phyloP scores from a whole-genome alignment of 2,888 invertebrate species.

The Orthosia gothica region DNA sequence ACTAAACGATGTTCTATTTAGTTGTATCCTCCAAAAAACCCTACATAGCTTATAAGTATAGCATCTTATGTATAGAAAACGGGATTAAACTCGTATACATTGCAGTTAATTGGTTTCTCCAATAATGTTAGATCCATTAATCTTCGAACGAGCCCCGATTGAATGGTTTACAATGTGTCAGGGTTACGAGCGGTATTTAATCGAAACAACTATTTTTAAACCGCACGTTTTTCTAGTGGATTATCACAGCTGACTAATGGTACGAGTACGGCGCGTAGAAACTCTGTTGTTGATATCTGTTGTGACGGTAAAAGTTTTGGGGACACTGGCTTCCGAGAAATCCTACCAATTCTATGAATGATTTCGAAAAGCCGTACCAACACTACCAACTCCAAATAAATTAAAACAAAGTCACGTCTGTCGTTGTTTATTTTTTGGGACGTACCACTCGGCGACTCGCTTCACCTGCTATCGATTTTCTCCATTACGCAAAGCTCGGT shows the following conservation, averaged over 20 bases:
- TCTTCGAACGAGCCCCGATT: constrained; percentile 48
- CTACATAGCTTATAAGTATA: not conserved
- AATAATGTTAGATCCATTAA: constrained; percentile 55
- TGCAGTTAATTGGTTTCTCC: constrained; percentile 55
- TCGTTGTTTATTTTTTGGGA: constrained; percentile 20
- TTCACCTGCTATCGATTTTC: constrained; percentile 62
- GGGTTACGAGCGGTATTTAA: constrained; percentile 52
- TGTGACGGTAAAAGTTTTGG: not conserved
- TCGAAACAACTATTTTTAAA: constrained; percentile 54
- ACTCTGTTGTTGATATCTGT: not conserved
- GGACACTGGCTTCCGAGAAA: not conserved
- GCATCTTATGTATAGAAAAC: constrained; percentile 39
- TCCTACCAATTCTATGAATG: not conserved
- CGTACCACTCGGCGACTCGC: constrained; percentile 1
- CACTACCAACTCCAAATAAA: constrained; percentile 6
- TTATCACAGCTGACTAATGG: constrained; percentile 36
- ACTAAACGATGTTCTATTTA: not conserved
- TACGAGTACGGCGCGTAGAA: not conserved
- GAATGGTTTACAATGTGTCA: constrained; percentile 61
- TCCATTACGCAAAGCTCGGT: constrained; percentile 62
- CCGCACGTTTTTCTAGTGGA: constrained; percentile 17
- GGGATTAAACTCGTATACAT: constrained; percentile 25
- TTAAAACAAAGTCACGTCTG: not conserved
- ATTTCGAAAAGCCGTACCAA: not conserved
- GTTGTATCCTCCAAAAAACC: constrained; percentile 4